Evolutionary conservation across 2,113 vertebrate species (phyloP).

Genomic region (Heloderma charlesbogerti): DNA sequence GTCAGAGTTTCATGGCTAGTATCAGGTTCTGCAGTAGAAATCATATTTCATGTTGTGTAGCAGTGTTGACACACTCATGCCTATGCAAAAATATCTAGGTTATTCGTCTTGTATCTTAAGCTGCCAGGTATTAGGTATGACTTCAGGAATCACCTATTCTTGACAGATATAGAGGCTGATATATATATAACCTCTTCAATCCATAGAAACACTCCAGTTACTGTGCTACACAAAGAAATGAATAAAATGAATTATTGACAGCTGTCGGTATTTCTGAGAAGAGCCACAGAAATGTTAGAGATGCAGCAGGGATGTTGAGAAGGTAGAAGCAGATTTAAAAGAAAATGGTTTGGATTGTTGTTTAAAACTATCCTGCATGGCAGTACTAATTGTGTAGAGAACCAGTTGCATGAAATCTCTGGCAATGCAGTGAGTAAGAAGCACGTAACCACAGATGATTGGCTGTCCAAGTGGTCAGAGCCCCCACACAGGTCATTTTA

Average conservation of each 20-base stretch:
- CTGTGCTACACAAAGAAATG: neutral
- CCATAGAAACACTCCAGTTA: neutral
- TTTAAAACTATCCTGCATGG: neutral
- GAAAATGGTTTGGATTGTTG: neutral
- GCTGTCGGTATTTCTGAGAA: neutral
- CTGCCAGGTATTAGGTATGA: neutral
- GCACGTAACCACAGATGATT: neutral
- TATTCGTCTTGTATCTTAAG: neutral
- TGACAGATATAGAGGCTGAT: neutral
- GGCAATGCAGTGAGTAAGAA: neutral
- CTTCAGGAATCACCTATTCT: neutral
- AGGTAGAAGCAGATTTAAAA: neutral
- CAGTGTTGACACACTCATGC: neutral
- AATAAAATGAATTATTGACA: neutral
- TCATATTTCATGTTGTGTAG: neutral
- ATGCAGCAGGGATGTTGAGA: neutral
- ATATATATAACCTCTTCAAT: neutral
- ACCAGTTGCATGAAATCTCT: neutral
- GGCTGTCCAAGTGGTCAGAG: neutral
- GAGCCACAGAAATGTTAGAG: neutral
- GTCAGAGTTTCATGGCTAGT: neutral
- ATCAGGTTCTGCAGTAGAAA: neutral
- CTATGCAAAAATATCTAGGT: neutral
- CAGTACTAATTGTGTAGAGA: too few species aligned
- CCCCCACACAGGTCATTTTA: neutral